A percentile compares a stretch with the other conserved stretches of the same genome.
Evolutionary conservation across 2,797 vertebrate species (phyloP).

Genomic region (Rhodeus uyekii): DNA sequence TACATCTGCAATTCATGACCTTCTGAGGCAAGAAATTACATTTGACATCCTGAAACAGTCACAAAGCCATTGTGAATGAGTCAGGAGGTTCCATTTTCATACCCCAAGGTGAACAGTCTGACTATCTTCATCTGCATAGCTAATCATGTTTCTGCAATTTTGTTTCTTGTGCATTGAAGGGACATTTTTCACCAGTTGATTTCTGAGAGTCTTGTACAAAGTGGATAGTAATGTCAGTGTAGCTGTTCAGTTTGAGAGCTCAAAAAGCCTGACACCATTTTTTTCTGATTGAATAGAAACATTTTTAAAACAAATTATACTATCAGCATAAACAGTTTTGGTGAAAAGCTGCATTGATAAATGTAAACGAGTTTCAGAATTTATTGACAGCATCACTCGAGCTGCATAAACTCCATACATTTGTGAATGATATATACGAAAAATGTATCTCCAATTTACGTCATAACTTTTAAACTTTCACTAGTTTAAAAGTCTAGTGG

Average conservation of each 20-base stretch:
- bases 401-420: neutral
- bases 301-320: conserved; percentile 10
- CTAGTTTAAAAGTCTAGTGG: too few species aligned
- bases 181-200: conserved; percentile 18
- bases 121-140: conserved; percentile 33
- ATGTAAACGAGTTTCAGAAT: neutral
- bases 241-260: neutral
- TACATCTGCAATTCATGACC: conserved; percentile 58
- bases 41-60: conserved; percentile 40
- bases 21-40: conserved; percentile 52
- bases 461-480: too few species aligned
- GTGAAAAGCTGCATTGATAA: neutral
- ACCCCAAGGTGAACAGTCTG: conserved; percentile 36
- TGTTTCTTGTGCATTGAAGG: conserved; percentile 1
- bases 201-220: neutral
- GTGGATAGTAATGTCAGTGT: neutral
- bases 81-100: conserved; percentile 37
- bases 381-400: neutral
- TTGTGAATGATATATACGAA: neutral
- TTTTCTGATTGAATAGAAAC: conserved; percentile 8
- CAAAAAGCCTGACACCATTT: neutral
- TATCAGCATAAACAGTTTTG: neutral
- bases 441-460: neutral
- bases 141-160: conserved; percentile 35
- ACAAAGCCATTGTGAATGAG: conserved; percentile 31